A percentile compares a stretch with the other conserved stretches of the same genome.
These are phyloP conservation scores for Pelagia noctiluca DNA, from an alignment of 30 jellyfish, hydroid and myxozoan genomes.

Conservation along the genomic window DNA sequence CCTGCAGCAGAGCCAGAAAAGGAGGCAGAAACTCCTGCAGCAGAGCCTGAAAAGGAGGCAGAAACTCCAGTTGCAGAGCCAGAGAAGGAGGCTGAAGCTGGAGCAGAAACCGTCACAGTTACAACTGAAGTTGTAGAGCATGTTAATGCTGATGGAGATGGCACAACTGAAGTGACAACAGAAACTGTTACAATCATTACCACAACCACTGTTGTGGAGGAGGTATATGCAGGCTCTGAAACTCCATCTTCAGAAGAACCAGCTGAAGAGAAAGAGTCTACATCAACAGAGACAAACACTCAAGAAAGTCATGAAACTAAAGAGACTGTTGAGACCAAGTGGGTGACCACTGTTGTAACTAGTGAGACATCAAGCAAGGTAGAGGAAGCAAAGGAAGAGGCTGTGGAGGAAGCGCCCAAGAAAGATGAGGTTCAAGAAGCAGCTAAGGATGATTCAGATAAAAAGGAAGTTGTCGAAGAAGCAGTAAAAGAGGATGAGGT, in stretches of 20 bases:
- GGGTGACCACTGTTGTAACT: not conserved
- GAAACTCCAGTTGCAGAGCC: not conserved
- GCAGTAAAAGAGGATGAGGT: conserved; percentile 13
- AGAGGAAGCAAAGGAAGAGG: not conserved
- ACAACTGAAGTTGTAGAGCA: not conserved
- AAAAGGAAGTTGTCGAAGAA: conserved; percentile 26
- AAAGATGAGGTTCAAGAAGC: conserved; percentile 3
- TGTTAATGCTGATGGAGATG: not conserved
- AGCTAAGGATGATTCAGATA: too few species aligned
- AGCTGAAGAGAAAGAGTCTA: too few species aligned
- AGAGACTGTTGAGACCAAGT: not conserved
- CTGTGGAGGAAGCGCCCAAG: not conserved
- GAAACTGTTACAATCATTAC: too few species aligned
- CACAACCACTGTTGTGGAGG: too few species aligned
- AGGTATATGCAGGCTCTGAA: too few species aligned
- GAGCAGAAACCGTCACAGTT: not conserved
- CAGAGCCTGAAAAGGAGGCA: not conserved
- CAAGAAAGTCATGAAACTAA: not conserved
- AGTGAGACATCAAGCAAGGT: conserved; percentile 2
- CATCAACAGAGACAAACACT: too few species aligned
- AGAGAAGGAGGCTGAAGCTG: not conserved
- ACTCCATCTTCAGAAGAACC: too few species aligned
- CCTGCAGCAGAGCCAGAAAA: not conserved
- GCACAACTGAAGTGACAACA: too few species aligned
- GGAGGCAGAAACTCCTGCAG: not conserved